Percentiles rank a stretch among this genome's conserved stretches.
phyloP scores from a whole-genome alignment of 2,113 vertebrate species.

The Chinchilla lanigera region DNA sequence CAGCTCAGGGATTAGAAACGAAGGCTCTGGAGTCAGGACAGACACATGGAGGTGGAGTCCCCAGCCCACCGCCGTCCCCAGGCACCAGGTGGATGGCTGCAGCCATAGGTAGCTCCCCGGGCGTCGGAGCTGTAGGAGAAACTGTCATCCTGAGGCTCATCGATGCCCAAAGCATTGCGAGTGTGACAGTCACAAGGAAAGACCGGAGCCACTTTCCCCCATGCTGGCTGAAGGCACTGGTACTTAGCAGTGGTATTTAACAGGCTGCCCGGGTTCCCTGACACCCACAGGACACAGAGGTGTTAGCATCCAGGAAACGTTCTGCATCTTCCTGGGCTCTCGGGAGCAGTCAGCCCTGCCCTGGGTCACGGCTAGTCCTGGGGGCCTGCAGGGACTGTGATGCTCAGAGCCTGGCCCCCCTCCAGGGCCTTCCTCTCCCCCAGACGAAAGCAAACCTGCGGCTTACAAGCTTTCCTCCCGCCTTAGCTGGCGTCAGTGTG shows the following conservation, averaged over 20 bases:
- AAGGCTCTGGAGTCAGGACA: neutral
- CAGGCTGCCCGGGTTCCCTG: neutral
- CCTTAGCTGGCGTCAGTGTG: fast-evolving
- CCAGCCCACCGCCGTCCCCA: fast-evolving
- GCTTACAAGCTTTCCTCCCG: neutral
- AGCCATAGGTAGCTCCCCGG: neutral
- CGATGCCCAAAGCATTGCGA: fast-evolving
- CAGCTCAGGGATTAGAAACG: neutral
- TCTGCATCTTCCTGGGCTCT: neutral
- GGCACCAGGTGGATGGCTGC: fast-evolving
- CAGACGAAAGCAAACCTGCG: neutral
- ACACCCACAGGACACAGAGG: neutral
- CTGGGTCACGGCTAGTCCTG: neutral
- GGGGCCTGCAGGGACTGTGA: fast-evolving
- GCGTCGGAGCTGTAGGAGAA: neutral
- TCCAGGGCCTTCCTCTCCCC: fast-evolving
- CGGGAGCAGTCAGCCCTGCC: too few species aligned
- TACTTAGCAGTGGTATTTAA: neutral
- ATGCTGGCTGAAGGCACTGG: neutral
- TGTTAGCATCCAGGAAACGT: neutral
- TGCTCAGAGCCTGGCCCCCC: fast-evolving
- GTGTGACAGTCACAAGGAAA: neutral
- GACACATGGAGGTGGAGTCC: neutral
- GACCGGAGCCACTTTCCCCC: neutral
- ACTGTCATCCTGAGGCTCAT: fast-evolving